Percentiles rank a stretch among this genome's conserved stretches.
Conservation (phyloP, 2,888 invertebrate genomes). For the Charanyca ferruginea region DNA sequence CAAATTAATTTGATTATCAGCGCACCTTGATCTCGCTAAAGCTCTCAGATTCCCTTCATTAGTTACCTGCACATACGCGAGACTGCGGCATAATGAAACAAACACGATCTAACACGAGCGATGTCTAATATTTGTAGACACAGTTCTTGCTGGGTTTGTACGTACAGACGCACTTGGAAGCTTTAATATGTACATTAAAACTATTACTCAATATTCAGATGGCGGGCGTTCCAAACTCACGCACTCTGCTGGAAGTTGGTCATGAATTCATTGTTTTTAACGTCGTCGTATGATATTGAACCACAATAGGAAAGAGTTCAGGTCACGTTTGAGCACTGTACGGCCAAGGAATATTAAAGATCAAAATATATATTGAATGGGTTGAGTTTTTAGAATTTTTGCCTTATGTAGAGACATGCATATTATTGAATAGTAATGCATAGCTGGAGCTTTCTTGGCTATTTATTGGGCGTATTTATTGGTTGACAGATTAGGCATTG, state of each 20-base stretch:
- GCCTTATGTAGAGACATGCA: slow-evolving; percentile 67
- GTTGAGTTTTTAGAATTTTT: slow-evolving; percentile 85
- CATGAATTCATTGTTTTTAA: slow-evolving; percentile 89
- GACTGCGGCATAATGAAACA: slow-evolving; percentile 74
- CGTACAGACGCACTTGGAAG: slow-evolving; percentile 49
- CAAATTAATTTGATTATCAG: slow-evolving; percentile 90
- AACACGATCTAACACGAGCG: slow-evolving; percentile 67
- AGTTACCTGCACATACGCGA: slow-evolving; percentile 69
- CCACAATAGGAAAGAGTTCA: slow-evolving; percentile 88
- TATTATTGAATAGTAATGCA: slow-evolving; percentile 64
- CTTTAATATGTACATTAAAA: slow-evolving; percentile 67
- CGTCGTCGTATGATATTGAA: slow-evolving; percentile 86
- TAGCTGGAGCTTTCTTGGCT: slow-evolving; percentile 46
- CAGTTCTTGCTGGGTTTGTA: slow-evolving; percentile 39
- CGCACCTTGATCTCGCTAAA: slow-evolving; percentile 87
- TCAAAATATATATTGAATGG: slow-evolving; percentile 80
- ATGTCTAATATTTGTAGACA: slow-evolving; percentile 59
- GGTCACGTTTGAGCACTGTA: slow-evolving; percentile 85
- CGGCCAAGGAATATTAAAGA: slow-evolving; percentile 84
- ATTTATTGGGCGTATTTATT: slow-evolving; percentile 41
- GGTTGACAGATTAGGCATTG: slow-evolving; percentile 6
- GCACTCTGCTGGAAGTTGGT: slow-evolving; percentile 83
- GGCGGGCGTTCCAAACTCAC: slow-evolving; percentile 77
- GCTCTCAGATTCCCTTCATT: slow-evolving; percentile 85
- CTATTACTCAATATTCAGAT: slow-evolving; percentile 82